phyloP scores from a whole-genome alignment of 1,140 invertebrate genomes.

The Polyergus mexicanus region DNA sequence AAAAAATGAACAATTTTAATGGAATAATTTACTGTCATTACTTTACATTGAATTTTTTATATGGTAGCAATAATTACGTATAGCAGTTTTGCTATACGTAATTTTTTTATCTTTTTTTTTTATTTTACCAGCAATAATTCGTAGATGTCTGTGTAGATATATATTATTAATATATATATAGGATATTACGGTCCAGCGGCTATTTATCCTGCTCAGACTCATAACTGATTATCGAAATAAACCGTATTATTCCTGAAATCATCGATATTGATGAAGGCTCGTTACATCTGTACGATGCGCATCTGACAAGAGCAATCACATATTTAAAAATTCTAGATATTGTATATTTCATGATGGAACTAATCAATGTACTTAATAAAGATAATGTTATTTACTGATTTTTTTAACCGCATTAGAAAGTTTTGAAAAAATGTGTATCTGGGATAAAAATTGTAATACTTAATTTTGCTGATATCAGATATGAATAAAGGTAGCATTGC shows the following conservation, averaged over 20 bases:
- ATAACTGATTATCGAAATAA: slow-evolving; percentile 50
- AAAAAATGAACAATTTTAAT: background rate
- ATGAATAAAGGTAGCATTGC: background rate
- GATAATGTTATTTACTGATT: slow-evolving; percentile 19
- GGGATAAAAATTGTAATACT: slow-evolving; percentile 13
- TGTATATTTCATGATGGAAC: background rate
- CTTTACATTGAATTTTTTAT: background rate
- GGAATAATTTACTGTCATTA: background rate
- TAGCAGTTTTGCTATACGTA: too few species aligned
- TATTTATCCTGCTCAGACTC: slow-evolving; percentile 12
- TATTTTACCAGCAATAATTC: background rate
- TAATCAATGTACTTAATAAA: background rate
- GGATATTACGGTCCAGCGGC: background rate
- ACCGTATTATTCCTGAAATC: background rate
- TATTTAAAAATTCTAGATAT: slow-evolving; percentile 29
- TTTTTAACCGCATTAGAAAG: background rate
- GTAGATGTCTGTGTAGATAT: background rate
- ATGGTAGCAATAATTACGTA: background rate
- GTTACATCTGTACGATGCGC: background rate
- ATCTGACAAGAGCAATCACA: slow-evolving; percentile 7
- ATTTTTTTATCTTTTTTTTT: background rate
- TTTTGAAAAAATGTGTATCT: background rate
- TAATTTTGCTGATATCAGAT: background rate
- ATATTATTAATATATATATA: background rate
- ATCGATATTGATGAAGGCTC: slow-evolving; percentile 42